Base-by-base conservation (phyloP, 2,888 invertebrate genomes). In the Sceliomorpha sp. region DNA sequence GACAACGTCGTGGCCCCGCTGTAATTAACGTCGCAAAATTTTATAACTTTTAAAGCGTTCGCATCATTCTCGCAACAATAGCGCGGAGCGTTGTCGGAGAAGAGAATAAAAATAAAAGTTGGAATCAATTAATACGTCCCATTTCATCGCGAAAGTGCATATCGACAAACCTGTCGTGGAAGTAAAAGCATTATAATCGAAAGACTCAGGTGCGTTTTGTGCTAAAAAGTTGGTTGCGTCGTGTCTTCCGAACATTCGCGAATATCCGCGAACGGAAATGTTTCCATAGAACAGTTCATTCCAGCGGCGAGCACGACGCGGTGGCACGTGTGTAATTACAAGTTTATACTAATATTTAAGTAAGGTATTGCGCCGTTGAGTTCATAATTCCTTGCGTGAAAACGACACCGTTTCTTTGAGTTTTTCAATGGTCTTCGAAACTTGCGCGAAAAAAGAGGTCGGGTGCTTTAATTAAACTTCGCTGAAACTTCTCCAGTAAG, bases 381-480 rank as follows among this genome's bases (percentile, higher is more conserved):
- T 37, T 59, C 15, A 48, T 59, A 42, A 40, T 31, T 48, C 26
- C 34, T 48, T 27, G 12, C 45, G 36, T 29, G 36, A 56, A 42
- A 44, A 48, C 20, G 50, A 51, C 37, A 58, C 37, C 45, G 29
- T n/a, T 51, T 26, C 17, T 29, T 42, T 44, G 26, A 51, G 42
- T 39, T 76, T 78, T 76, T 77, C 77, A 75, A 75, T 75, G 73
- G 72, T 68, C 69, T 63, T 63, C 70, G 68, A 70, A 76, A 76
- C 71, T 78, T 55, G 39, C 47, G 62, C 29, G 67, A 66, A 74
- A 76, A 72, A 70, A 73, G 44, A 47, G 60, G 66, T 27, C 48
- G 72, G 20, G 39, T 56, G 73, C 68, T 81, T 80, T 81, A 81
- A 81, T 81, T 81, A 81, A 81, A 81, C 71, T 81, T 79, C 64